phyloP scores from a whole-genome alignment of 2,113 vertebrate genomes.

The Oreocharis arfaki region DNA sequence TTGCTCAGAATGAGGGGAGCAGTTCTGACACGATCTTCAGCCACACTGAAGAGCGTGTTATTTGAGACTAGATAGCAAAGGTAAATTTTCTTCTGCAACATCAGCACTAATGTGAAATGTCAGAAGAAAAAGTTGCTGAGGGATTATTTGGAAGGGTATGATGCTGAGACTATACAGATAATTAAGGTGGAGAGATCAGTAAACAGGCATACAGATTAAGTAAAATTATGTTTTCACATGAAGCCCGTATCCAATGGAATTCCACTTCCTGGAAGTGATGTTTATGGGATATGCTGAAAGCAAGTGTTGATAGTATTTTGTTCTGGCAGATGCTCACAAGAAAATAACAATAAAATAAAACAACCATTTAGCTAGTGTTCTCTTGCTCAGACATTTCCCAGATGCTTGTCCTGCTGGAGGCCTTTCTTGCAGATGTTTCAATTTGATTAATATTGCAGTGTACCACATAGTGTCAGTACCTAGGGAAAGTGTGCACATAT shows the following conservation, averaged over 20 bases:
- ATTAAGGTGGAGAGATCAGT: background rate
- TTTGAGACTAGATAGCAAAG: background rate
- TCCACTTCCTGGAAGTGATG: background rate
- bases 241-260: background rate
- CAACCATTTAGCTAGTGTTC: background rate
- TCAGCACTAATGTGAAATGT: background rate
- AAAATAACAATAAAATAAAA: background rate
- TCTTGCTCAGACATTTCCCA: background rate
- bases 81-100: background rate
- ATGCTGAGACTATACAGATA: background rate
- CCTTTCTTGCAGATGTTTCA: background rate
- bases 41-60: background rate
- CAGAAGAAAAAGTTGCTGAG: background rate
- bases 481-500: background rate
- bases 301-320: background rate
- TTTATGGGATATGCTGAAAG: background rate
- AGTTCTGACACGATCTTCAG: background rate
- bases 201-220: background rate
- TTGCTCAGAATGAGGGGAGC: rapidly evolving
- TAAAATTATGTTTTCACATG: background rate
- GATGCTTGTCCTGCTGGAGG: background rate
- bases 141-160: background rate
- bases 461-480: background rate
- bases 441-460: background rate
- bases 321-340: background rate